These are phyloP conservation scores for Cyclura pinguis DNA, from an alignment of 2,797 vertebrate genomes.

Conservation along the genomic window DNA sequence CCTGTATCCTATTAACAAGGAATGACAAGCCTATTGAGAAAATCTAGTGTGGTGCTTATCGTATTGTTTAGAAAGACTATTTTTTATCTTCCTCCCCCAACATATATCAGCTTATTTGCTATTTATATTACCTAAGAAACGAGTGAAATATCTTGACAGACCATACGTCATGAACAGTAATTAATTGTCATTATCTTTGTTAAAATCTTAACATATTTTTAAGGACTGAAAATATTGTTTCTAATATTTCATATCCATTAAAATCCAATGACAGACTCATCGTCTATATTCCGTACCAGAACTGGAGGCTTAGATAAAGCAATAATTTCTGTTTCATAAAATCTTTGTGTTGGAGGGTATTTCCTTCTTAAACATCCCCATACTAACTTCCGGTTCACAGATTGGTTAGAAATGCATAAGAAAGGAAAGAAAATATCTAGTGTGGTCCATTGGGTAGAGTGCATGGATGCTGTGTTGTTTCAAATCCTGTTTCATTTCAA, in stretches of 20 bases:
- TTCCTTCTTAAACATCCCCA: background rate
- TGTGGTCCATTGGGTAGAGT: background rate
- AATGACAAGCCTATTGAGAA: constrained; percentile 74
- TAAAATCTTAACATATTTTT: constrained; percentile 79
- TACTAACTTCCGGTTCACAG: background rate
- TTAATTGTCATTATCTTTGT: constrained; percentile 84
- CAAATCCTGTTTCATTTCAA: background rate
- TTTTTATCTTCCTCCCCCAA: constrained; percentile 59
- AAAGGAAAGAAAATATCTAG: background rate
- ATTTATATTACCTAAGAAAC: constrained; percentile 71
- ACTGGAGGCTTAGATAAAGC: no score
- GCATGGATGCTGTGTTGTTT: background rate
- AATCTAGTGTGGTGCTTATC: constrained; percentile 76
- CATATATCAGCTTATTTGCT: constrained; percentile 43
- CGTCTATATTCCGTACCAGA: constrained; percentile 12
- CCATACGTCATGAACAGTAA: constrained; percentile 79
- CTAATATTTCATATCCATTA: constrained; percentile 75
- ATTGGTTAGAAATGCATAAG: background rate
- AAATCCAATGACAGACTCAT: constrained; percentile 63
- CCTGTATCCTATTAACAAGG: constrained; percentile 71
- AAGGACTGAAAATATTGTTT: constrained; percentile 74
- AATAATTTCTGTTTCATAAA: background rate
- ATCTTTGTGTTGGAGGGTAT: background rate
- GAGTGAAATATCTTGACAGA: constrained; percentile 80
- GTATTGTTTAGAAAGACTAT: constrained; percentile 77